Conservation (phyloP, 2,113 vertebrate species). For the Corythornis madagascariensis region DNA sequence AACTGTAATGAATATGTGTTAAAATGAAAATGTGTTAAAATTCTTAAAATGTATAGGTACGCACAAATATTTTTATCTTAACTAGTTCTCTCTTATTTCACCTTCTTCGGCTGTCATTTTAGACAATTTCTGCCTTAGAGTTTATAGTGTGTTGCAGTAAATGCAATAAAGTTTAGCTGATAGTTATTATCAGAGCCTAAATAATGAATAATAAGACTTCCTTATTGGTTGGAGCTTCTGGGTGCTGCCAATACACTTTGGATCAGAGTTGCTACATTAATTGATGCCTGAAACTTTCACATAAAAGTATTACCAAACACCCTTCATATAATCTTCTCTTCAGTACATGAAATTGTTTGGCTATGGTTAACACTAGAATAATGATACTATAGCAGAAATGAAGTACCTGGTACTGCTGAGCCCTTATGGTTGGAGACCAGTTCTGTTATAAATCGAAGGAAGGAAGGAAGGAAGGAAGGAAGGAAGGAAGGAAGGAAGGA, state of each 20-base stretch:
- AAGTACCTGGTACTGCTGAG: neutral
- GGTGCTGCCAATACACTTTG: neutral
- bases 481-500: slow-evolving; percentile 14
- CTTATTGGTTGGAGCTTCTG: neutral
- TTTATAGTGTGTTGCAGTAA: neutral
- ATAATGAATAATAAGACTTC: neutral
- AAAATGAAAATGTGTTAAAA: neutral
- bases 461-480: neutral
- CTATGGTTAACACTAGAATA: neutral
- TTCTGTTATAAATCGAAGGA: neutral
- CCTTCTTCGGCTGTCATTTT: neutral
- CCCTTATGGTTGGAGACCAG: neutral
- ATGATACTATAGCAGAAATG: neutral
- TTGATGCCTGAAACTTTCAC: neutral
- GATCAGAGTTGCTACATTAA: neutral
- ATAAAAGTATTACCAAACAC: neutral
- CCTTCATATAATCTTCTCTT: neutral
- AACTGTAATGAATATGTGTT: neutral
- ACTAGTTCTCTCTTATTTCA: neutral
- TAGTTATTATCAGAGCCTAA: neutral
- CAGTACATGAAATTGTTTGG: neutral
- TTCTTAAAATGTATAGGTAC: neutral
- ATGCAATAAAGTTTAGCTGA: neutral
- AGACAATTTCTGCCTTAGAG: neutral
- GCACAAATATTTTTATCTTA: neutral